Percentiles rank a stretch among this genome's conserved stretches.
These are phyloP conservation scores for Solenopsis invicta DNA, from an alignment of 1,140 invertebrate genomes.

Conservation along the genomic window DNA sequence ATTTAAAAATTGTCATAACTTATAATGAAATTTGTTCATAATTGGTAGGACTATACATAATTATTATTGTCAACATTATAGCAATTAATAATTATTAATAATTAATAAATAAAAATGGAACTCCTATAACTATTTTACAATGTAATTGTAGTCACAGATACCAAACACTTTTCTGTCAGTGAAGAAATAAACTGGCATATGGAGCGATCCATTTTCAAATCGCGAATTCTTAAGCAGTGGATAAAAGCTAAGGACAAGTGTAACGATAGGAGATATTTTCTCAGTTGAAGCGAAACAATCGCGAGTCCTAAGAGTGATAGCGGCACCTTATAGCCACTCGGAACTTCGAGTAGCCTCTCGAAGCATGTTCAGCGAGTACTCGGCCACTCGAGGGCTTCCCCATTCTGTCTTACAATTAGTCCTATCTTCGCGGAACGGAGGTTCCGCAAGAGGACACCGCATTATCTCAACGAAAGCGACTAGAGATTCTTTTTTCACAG, in stretches of 20 bases:
- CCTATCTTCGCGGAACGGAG: slow-evolving; percentile 29
- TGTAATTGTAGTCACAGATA: too few relatives aligned
- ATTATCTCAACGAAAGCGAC: not conserved
- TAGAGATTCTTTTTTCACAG: not conserved
- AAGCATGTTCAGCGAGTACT: not conserved
- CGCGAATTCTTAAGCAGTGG: not conserved
- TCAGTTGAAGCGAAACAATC: not conserved
- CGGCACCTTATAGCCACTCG: slow-evolving; percentile 57
- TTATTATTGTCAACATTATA: too few relatives aligned
- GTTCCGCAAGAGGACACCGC: not conserved
- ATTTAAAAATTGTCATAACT: too few relatives aligned
- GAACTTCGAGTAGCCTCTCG: slow-evolving; percentile 48
- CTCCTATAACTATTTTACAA: too few relatives aligned
- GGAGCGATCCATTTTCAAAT: not conserved
- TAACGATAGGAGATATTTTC: slow-evolving; percentile 1
- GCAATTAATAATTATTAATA: too few relatives aligned
- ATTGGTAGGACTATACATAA: too few relatives aligned
- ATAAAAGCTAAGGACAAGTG: not conserved
- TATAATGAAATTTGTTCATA: too few relatives aligned
- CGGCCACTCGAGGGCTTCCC: slow-evolving; percentile 2
- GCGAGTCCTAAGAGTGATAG: not conserved
- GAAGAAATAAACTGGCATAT: not conserved
- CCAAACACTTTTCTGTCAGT: too few relatives aligned
- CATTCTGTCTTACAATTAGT: slow-evolving; percentile 56
- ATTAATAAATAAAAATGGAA: too few relatives aligned